A percentile compares a stretch with the other conserved stretches of the same genome.
These are phyloP conservation scores for Baronia brevicornis DNA, from an alignment of 2,888 invertebrate genomes.

Conservation along the genomic window DNA sequence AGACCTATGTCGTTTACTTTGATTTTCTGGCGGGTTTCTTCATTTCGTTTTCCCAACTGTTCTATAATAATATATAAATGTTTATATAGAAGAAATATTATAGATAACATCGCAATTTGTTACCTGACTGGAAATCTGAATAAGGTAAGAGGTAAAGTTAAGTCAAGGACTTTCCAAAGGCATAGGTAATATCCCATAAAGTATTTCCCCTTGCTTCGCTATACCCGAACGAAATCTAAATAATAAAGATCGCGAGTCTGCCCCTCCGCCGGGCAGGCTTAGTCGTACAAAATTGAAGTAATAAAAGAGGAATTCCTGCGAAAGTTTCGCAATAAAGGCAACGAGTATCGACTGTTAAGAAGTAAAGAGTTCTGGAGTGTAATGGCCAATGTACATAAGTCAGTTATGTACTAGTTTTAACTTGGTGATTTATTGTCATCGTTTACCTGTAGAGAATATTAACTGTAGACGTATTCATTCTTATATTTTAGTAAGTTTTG, in stretches of 20 bases:
- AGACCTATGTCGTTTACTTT: no score
- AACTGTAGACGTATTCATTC: no score
- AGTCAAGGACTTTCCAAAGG: constrained; percentile 14
- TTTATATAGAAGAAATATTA: no score
- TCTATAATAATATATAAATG: no score
- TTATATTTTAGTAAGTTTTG: no score
- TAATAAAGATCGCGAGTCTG: constrained; percentile 62
- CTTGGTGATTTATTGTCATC: constrained; percentile 20
- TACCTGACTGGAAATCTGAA: no score
- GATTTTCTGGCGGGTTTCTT: no score
- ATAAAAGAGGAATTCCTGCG: constrained; percentile 73
- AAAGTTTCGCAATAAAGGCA: constrained; percentile 74
- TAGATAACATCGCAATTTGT: no score
- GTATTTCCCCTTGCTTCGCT: constrained; percentile 17
- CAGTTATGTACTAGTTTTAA: constrained; percentile 30
- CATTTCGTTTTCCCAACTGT: no score
- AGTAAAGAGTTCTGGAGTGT: constrained; percentile 65
- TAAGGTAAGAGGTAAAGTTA: constrained; percentile 13
- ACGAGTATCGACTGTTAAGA: constrained; percentile 74
- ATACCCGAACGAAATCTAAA: constrained; percentile 64
- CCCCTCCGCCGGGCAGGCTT: constrained; percentile 62
- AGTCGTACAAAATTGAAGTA: constrained; percentile 73
- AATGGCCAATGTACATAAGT: constrained; percentile 34
- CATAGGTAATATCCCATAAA: constrained; percentile 18
- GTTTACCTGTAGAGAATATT: no score